phyloP scores from a whole-genome alignment of 1,140 invertebrate genomes.

The Trichonephila clavata region DNA sequence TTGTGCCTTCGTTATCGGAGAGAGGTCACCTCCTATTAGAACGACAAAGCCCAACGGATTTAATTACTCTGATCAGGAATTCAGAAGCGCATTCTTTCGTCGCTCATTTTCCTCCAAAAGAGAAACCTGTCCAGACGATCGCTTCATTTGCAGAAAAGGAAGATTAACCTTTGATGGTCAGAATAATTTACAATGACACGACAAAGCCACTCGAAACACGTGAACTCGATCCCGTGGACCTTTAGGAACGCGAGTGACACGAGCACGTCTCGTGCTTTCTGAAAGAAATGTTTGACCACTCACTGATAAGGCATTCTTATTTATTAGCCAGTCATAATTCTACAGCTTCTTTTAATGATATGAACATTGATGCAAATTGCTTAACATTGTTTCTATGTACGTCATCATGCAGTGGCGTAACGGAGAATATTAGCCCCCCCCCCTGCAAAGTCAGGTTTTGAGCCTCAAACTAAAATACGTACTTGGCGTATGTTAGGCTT shows the following conservation, averaged over 20 bases:
- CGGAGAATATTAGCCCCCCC: no score
- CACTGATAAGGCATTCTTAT: no score
- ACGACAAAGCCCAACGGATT: constrained; percentile 2
- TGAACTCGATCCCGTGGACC: neutral
- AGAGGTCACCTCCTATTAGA: constrained; percentile 3
- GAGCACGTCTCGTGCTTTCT: neutral
- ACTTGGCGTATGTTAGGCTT: no score
- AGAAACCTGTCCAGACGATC: neutral
- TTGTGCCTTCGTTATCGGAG: neutral
- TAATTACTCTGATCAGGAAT: constrained; percentile 22
- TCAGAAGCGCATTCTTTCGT: neutral
- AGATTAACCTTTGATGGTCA: neutral
- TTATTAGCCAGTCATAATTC: no score
- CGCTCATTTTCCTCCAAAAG: constrained; percentile 5
- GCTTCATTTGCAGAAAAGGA: constrained; percentile 23
- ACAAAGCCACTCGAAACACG: neutral
- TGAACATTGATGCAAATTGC: no score
- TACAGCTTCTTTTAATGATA: no score
- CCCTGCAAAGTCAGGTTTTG: no score
- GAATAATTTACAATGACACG: constrained; percentile 9
- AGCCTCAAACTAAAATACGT: no score
- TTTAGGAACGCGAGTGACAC: neutral
- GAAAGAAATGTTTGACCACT: no score
- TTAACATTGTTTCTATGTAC: no score
- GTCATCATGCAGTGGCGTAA: no score